Percentiles rank a stretch among this genome's conserved stretches.
phyloP scores from a whole-genome alignment of 1,140 invertebrate species.

The Coptotermes formosanus region DNA sequence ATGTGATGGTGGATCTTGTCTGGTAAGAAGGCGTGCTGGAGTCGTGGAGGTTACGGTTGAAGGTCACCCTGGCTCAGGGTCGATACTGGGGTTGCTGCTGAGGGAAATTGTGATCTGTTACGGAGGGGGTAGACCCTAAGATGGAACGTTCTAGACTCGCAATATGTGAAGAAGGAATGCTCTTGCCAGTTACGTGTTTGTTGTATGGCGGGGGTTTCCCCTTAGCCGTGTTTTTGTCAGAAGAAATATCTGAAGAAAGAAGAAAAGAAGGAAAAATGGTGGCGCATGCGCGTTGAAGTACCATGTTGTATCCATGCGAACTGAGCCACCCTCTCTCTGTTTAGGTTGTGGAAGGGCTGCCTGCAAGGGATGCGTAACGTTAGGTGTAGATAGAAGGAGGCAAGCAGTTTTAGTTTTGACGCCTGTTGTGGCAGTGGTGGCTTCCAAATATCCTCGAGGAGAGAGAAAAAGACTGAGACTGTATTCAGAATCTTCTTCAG shows the following conservation, averaged over 20 bases:
- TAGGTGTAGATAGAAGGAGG: neutral
- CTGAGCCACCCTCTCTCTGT: neutral
- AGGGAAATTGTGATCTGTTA: neutral
- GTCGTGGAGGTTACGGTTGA: neutral
- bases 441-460: neutral
- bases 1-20: neutral
- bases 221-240: neutral
- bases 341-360: neutral
- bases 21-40: neutral
- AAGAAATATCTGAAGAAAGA: neutral
- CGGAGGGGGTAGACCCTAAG: neutral
- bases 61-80: constrained; percentile 15
- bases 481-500: neutral
- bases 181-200: constrained; percentile 15
- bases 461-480: neutral
- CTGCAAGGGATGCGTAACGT: neutral
- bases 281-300: neutral
- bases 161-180: constrained; percentile 8
- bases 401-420: constrained; percentile 15
- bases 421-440: constrained; percentile 6
- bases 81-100: neutral
- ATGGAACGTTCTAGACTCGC: neutral
- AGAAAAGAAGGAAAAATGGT: neutral
- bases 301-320: constrained; percentile 1
- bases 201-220: neutral